Percentiles rank a stretch among this genome's conserved stretches.
These are phyloP conservation scores for Cyprinodon variegatus DNA, from an alignment of 2,113 vertebrate species.

Conservation along the genomic window DNA sequence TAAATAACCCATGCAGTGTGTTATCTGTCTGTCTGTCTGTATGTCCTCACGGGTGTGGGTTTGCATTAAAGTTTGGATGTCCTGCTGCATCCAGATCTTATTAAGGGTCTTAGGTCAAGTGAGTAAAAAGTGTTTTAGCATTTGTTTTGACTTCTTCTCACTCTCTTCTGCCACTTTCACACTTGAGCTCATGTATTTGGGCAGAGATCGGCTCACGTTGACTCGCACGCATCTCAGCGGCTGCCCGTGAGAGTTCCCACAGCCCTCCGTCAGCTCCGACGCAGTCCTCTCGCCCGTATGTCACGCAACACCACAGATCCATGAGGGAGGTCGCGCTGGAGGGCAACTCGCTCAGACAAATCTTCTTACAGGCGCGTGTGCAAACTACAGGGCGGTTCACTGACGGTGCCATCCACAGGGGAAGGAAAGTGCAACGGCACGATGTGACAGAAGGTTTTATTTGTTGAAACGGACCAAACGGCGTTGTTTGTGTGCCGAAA, in stretches of 20 bases:
- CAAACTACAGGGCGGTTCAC: background rate
- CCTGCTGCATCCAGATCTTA: constrained; percentile 7
- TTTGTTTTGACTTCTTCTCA: constrained; percentile 53
- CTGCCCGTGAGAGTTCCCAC: constrained; percentile 29
- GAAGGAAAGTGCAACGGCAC: background rate
- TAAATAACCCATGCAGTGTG: background rate
- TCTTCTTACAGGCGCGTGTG: background rate
- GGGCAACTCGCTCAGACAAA: constrained; percentile 31
- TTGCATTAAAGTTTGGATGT: constrained; percentile 9
- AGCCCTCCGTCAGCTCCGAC: constrained; percentile 55
- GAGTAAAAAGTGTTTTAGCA: constrained; percentile 30
- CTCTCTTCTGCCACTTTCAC: constrained; percentile 61
- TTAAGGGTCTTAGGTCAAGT: constrained; percentile 38
- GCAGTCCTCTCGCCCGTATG: constrained; percentile 45
- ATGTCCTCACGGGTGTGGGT: background rate
- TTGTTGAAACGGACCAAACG: background rate
- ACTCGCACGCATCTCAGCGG: constrained; percentile 23
- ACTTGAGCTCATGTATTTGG: constrained; percentile 39
- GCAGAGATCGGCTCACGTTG: constrained; percentile 20
- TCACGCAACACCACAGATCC: constrained; percentile 58
- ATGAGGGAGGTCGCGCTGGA: constrained; percentile 47
- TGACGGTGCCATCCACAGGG: background rate
- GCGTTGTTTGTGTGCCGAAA: background rate
- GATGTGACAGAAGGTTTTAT: background rate
- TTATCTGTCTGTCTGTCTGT: background rate